phyloP scores from a whole-genome alignment of 2,113 vertebrate genomes.

The Gallinago media region DNA sequence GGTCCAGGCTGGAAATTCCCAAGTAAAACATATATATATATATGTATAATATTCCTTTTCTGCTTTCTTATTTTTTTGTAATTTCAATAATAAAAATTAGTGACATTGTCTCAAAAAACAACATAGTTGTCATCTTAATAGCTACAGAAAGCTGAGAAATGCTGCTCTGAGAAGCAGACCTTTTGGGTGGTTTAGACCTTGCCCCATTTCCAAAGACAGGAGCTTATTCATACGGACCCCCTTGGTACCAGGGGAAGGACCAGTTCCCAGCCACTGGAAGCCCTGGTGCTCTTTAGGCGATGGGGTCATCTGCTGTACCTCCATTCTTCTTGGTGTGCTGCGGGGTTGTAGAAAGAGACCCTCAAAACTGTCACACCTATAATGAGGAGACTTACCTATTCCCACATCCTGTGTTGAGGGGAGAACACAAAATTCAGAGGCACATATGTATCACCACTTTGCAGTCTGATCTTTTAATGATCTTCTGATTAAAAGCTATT shows the following conservation, averaged over 20 bases:
- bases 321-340: too few relatives aligned
- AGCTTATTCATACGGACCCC: neutral
- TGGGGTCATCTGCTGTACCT: neutral
- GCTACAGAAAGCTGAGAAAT: neutral
- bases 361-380: neutral
- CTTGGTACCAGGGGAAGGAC: neutral
- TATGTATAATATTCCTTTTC: neutral
- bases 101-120: neutral
- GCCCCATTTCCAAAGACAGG: neutral
- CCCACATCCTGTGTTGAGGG: rapidly evolving
- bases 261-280: rapidly evolving
- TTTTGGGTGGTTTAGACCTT: neutral
- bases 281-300: neutral
- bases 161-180: neutral
- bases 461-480: neutral
- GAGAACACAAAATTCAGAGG: neutral
- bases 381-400: neutral
- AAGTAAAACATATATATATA: neutral
- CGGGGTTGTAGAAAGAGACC: neutral
- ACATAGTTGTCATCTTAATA: neutral
- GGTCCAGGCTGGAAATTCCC: neutral
- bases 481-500: neutral
- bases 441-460: neutral
- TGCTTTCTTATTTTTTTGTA: neutral
- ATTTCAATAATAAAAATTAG: neutral